Evolutionary conservation across 2,888 invertebrate species (phyloP).

Genomic region (Magallana nippona): DNA sequence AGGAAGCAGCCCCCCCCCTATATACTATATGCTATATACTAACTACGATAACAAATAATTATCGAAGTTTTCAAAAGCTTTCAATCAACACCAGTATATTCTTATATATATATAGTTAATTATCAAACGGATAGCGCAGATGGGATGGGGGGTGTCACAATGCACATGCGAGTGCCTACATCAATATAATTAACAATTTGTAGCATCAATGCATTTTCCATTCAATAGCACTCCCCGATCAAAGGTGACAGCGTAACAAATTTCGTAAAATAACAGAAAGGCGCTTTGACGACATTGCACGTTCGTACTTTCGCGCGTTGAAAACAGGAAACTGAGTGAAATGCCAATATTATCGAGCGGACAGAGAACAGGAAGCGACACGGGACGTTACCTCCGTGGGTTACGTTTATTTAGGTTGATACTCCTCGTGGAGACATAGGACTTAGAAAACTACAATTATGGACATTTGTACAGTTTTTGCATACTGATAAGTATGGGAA

Average conservation of each 20-base stretch:
- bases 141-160: too few species aligned
- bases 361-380: conserved; percentile 18
- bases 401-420: not conserved
- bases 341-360: not conserved
- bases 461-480: not conserved
- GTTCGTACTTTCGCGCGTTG: conserved; percentile 18
- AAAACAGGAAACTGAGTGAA: not conserved
- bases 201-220: too few species aligned
- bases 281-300: not conserved
- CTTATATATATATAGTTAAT: too few species aligned
- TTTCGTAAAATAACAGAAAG: not conserved
- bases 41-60: too few species aligned
- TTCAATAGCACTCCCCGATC: too few species aligned
- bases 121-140: too few species aligned
- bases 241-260: not conserved
- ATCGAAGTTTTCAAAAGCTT: too few species aligned
- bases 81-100: too few species aligned
- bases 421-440: not conserved
- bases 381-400: not conserved
- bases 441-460: not conserved
- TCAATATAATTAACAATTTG: too few species aligned
- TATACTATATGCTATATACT: too few species aligned
- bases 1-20: too few species aligned
- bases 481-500: not conserved
- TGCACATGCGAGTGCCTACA: too few species aligned